Evolutionary conservation across 2,888 invertebrate genomes (phyloP), one percentile per base, ranked within the genome.

Genomic region (Rhorus exstirpatorius): DNA sequence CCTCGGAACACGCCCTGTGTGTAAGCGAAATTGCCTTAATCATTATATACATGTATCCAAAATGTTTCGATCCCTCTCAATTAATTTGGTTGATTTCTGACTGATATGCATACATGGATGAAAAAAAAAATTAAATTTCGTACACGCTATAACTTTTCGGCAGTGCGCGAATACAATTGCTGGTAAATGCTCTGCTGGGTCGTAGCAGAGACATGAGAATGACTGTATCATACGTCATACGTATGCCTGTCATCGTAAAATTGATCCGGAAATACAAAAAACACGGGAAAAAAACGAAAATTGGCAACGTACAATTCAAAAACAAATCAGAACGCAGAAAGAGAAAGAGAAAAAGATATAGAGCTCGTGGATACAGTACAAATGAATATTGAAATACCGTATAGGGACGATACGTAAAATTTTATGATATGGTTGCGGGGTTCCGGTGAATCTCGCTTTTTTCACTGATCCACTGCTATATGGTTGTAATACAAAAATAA

Each of bases 361-460:
- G 7, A 74, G 35, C 17, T 38, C 17, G 51, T 35, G 41, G 35
- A 60, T 14, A 67, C 21, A n/a, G 35, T 63, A 55, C 46, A 60
- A 72, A 74, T 74, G 67, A 65, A 79, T 67, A 79, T 79, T 79
- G 79, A 74, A 79, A 79, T 31, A 21, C 41, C 51, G 44, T 38
- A 21, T 21, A 21, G 55, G n/a, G 21, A 21, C n/a, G 58, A 79
- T 67, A 51, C 67, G 60, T 79, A 60, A 72, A 74, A 74, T 79
- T 79, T 79, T 44, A 74, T 55, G 60, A 21, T 51, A 51, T 49
- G 51, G 51, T 61, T 31, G 35, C 53, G 14, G 21, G 35, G 1
- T 58, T 58, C 65, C 6, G 49, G 55, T 38, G 12, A 58, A 58
- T 67, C 21, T 67, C 51, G 63, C 21, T 35, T 44, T 44, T 44